Evolutionary conservation across 2,888 invertebrate species (phyloP), one percentile per base, ranked within the genome.

Genomic region (Cataglyphis cursor): DNA sequence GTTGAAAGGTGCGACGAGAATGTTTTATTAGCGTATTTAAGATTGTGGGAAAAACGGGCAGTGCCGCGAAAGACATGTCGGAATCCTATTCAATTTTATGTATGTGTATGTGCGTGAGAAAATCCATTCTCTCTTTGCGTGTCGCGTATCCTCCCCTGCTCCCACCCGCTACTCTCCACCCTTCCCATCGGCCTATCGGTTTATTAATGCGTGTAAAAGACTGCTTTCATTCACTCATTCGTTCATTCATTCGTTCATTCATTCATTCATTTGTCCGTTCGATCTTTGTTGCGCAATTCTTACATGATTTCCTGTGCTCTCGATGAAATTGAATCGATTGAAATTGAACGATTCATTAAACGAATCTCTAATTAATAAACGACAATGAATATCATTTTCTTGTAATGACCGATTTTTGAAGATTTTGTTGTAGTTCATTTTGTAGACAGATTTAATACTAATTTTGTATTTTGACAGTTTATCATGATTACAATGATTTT

Each of bases 1-100:
- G 98, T 95, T 98, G 90, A 97, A 97, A 97, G 98, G 98, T 98
- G 95, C 85, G 83, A 81, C 18, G n/a, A 72, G 66, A 82, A 65
- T 66, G 35, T 70, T 62, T 70, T 70, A 12, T 41, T n/a, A 31
- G 61, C 24, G 5, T 18, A 6, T 51, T 3, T 35, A 51, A 75
- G n/a, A 38, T 15, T 83, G n/a, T n/a, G 59, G 10, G 76, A 48
- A 61, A 51, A 65, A 35, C 12, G 31, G 48, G 18, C 5, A 65
- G 48, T 35, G 31, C 44, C 48, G 21, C 61, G n/a, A 31, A 78
- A 81, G 24, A 21, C 31, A 66, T 66, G 57, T 62, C 24, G 41
- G 61, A 62, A 54, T 80, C 1, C 35, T 21, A 65, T 65, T 64
- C 24, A 74, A 72, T 81, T 85, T 85, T 48, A 21, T 74, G 12